Conservation (phyloP, 2,113 vertebrate species). For the Syngnathus scovelli region DNA sequence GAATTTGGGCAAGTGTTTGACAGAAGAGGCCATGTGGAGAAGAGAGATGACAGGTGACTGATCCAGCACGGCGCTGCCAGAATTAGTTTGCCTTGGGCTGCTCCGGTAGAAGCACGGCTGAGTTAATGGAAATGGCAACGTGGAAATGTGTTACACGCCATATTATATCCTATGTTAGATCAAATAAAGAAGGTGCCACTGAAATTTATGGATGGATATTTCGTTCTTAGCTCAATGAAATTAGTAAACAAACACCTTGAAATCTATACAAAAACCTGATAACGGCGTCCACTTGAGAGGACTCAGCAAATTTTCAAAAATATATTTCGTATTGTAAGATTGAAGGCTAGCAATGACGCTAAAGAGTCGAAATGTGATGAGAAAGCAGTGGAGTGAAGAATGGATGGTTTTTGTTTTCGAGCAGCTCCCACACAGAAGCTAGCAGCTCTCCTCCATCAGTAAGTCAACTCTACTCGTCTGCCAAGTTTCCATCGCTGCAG, state of each 20-base stretch:
- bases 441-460: constrained; percentile 30
- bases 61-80: constrained; percentile 53
- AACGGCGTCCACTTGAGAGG: no score
- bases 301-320: no score
- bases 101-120: constrained; percentile 28
- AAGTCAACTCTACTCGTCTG: constrained; percentile 47
- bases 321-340: no score
- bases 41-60: constrained; percentile 65
- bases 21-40: constrained; percentile 57
- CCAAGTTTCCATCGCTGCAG: constrained; percentile 52
- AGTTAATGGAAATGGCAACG: constrained; percentile 53
- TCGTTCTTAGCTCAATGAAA: neutral
- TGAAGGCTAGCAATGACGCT: no score
- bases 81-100: constrained; percentile 50
- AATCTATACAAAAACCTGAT: no score
- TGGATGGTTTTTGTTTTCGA: neutral
- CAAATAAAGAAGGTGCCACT: neutral
- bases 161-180: neutral
- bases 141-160: constrained; percentile 31
- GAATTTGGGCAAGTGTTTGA: constrained; percentile 56
- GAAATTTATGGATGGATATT: neutral
- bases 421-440: constrained; percentile 1
- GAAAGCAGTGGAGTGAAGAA: neutral
- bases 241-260: neutral
- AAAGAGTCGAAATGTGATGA: no score